These are phyloP conservation scores for Pseudeuparius sepicola DNA, from an alignment of 2,888 invertebrate genomes.

Conservation along the genomic window DNA sequence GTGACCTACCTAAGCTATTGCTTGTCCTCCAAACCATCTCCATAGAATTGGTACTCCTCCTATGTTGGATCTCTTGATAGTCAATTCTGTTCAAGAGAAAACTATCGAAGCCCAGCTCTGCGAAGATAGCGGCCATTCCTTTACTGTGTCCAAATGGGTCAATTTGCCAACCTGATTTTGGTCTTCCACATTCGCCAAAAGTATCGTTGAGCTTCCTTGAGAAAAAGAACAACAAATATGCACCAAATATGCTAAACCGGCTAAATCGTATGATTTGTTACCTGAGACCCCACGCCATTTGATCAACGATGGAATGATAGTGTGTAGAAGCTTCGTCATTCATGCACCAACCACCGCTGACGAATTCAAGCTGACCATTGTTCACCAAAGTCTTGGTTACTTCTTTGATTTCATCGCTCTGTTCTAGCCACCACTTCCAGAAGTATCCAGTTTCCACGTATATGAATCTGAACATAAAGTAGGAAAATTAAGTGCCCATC, in stretches of 20 bases:
- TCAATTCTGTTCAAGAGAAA: constrained; percentile 61
- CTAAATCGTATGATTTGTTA: too few species aligned
- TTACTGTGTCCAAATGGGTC: constrained; percentile 72
- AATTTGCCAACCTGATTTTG: too few species aligned
- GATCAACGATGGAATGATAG: constrained; percentile 59
- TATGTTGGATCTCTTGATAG: constrained; percentile 49
- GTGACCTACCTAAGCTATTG: constrained; percentile 42
- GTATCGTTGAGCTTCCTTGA: constrained; percentile 54
- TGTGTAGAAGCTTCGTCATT: constrained; percentile 55
- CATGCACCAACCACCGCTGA: constrained; percentile 50
- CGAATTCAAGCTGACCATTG: constrained; percentile 48
- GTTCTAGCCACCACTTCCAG: constrained; percentile 69
- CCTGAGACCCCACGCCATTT: constrained; percentile 54
- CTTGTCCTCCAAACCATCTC: constrained; percentile 63
- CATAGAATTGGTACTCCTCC: constrained; percentile 49
- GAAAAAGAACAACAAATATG: too few species aligned
- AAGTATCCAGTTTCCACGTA: constrained; percentile 51
- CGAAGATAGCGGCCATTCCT: constrained; percentile 54
- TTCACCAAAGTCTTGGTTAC: constrained; percentile 49
- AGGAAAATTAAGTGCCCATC: too few species aligned
- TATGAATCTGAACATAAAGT: too few species aligned
- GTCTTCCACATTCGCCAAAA: constrained; percentile 62
- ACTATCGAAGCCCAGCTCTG: constrained; percentile 61
- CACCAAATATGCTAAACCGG: too few species aligned
- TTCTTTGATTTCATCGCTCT: constrained; percentile 43